Evolutionary conservation across 1,140 invertebrate genomes (phyloP).

Genomic region (Monochamus saltuarius): DNA sequence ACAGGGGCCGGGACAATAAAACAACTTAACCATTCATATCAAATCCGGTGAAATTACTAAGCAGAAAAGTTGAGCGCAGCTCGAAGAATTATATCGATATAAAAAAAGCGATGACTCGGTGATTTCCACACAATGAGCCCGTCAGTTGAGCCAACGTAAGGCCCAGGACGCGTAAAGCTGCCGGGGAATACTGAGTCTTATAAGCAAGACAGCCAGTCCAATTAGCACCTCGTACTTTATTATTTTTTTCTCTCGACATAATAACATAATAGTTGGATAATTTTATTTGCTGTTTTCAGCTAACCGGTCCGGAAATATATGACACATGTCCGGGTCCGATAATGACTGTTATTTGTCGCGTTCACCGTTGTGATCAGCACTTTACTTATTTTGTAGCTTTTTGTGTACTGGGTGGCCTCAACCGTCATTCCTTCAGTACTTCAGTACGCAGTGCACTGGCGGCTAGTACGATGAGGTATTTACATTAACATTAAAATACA

Average conservation of each 20-base stretch:
- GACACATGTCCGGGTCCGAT: conserved; percentile 32
- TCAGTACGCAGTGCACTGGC: too few species aligned
- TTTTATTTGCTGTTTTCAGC: conserved; percentile 38
- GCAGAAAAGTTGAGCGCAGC: conserved; percentile 22
- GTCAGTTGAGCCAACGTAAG: conserved; percentile 26
- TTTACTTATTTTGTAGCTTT: too few species aligned
- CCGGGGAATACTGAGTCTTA: conserved; percentile 24
- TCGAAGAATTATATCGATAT: conserved; percentile 9
- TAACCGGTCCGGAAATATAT: conserved; percentile 37
- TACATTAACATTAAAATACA: too few species aligned
- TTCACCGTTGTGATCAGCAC: too few species aligned
- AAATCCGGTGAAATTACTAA: conserved; percentile 26
- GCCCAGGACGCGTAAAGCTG: too few species aligned
- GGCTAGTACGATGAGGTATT: too few species aligned
- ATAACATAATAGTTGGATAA: conserved; percentile 37
- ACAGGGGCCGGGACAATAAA: conserved; percentile 12
- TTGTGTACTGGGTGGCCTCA: too few species aligned
- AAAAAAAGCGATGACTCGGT: conserved; percentile 30
- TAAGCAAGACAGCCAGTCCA: conserved; percentile 28
- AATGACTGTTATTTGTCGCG: too few species aligned
- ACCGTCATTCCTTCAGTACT: background rate
- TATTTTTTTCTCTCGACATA: conserved; percentile 24
- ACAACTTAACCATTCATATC: conserved; percentile 25
- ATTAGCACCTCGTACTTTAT: conserved; percentile 34
- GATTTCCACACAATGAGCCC: conserved; percentile 32